Conservation (phyloP, 2,888 invertebrate genomes). For the Pachliopta kotzebuea region DNA sequence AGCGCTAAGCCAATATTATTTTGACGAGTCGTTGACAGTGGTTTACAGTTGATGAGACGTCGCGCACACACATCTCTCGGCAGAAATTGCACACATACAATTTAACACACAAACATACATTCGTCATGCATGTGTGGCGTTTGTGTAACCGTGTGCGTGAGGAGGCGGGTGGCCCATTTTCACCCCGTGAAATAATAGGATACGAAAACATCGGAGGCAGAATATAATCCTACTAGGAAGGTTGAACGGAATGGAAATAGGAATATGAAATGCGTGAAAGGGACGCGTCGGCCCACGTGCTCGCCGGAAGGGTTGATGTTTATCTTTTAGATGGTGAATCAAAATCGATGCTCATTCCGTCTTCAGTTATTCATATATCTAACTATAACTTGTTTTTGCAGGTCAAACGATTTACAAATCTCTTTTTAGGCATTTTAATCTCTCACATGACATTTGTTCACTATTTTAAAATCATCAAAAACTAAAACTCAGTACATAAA, state of each 20-base stretch:
- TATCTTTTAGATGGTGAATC: constrained; percentile 65
- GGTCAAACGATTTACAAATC: constrained; percentile 4
- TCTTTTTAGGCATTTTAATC: constrained; percentile 3
- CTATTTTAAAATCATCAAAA: too few relatives aligned
- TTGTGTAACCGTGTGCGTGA: constrained; percentile 60
- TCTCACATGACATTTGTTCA: not conserved
- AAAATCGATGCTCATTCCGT: constrained; percentile 61
- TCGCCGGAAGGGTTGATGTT: constrained; percentile 71
- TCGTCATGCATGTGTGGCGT: constrained; percentile 45
- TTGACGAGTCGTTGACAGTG: constrained; percentile 80
- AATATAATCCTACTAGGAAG: constrained; percentile 78
- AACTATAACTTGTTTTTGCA: not conserved
- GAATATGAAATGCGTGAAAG: constrained; percentile 78
- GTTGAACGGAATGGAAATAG: constrained; percentile 75
- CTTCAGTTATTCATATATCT: constrained; percentile 33
- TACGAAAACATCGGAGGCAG: constrained; percentile 79
- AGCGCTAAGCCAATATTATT: constrained; percentile 76
- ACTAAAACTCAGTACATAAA: too few relatives aligned
- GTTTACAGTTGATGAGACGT: constrained; percentile 74
- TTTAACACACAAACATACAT: constrained; percentile 39
- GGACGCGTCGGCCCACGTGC: constrained; percentile 67
- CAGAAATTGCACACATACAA: constrained; percentile 47
- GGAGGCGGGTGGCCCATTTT: constrained; percentile 77
- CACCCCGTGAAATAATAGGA: constrained; percentile 80
- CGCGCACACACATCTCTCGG: constrained; percentile 54